These are phyloP conservation scores for Microvelia longipes DNA, from an alignment of 1,140 invertebrate species.

Conservation along the genomic window DNA sequence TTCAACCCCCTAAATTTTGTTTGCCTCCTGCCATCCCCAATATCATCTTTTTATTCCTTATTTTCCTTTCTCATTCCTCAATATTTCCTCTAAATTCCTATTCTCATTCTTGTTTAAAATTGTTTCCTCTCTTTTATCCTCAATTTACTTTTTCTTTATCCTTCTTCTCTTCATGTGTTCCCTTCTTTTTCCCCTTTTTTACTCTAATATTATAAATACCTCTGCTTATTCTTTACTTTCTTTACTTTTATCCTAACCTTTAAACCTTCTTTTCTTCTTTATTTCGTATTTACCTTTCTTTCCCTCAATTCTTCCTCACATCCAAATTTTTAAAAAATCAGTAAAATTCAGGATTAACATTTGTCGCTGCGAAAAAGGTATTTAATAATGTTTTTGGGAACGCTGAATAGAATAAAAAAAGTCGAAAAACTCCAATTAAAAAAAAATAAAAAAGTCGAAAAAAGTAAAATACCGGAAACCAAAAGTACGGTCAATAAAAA, in stretches of 20 bases:
- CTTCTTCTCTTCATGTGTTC: neutral
- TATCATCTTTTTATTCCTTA: neutral
- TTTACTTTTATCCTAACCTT: neutral
- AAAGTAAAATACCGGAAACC: too few relatives aligned
- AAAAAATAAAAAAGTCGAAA: too few relatives aligned
- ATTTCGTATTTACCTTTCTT: neutral
- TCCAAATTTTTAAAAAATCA: too few relatives aligned
- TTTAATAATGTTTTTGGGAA: too few relatives aligned
- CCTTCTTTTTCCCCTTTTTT: neutral
- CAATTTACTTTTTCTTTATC: neutral
- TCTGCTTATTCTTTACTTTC: neutral
- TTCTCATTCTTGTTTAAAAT: too few relatives aligned
- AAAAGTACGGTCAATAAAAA: too few relatives aligned
- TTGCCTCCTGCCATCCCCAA: neutral
- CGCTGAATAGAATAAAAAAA: too few relatives aligned
- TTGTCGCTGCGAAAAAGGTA: too few relatives aligned
- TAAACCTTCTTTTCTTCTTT: neutral
- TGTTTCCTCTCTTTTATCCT: neutral
- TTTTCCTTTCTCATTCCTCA: neutral
- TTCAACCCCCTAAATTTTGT: neutral
- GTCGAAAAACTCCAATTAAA: too few relatives aligned
- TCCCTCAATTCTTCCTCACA: neutral
- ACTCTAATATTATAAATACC: too few relatives aligned
- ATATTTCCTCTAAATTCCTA: neutral
- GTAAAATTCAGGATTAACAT: too few relatives aligned